Evolutionary conservation across 2,888 invertebrate genomes (phyloP).

Genomic region (Maniola hyperantus): DNA sequence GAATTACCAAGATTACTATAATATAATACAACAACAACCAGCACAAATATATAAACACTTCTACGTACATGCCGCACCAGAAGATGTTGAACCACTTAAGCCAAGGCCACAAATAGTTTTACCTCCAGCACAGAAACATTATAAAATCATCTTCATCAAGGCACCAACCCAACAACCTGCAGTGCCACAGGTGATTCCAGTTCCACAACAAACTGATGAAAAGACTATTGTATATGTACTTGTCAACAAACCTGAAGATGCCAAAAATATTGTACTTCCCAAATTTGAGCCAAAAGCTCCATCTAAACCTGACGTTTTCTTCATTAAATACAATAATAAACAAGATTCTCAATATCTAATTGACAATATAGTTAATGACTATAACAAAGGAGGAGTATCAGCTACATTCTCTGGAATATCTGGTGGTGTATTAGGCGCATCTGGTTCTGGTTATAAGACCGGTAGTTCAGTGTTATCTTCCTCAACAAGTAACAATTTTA

Average conservation of each 20-base stretch:
- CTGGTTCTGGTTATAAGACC: slow-evolving; percentile 28
- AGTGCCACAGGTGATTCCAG: slow-evolving; percentile 85
- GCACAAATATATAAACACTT: slow-evolving; percentile 85
- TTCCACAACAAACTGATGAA: slow-evolving; percentile 86
- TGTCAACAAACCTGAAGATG: slow-evolving; percentile 89
- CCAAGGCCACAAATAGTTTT: slow-evolving; percentile 81
- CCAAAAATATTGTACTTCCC: slow-evolving; percentile 85
- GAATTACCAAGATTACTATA: slow-evolving; percentile 82
- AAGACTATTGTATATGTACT: slow-evolving; percentile 90
- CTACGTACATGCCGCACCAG: slow-evolving; percentile 76
- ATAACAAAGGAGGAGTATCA: slow-evolving; percentile 53
- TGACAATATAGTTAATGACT: slow-evolving; percentile 72
- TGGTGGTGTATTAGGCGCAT: slow-evolving; percentile 20
- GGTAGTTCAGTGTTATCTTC: slow-evolving; percentile 25
- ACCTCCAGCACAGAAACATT: slow-evolving; percentile 88
- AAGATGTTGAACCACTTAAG: slow-evolving; percentile 78
- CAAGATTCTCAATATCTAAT: slow-evolving; percentile 72
- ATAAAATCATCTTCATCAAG: slow-evolving; percentile 92
- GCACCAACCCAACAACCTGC: slow-evolving; percentile 85
- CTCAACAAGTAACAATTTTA: slow-evolving; percentile 16
- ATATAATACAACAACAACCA: slow-evolving; percentile 88
- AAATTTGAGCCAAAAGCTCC: slow-evolving; percentile 87
- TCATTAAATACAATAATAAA: slow-evolving; percentile 89
- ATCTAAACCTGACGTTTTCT: slow-evolving; percentile 89
- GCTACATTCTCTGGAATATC: slow-evolving; percentile 39